A percentile compares a stretch with the other conserved stretches of the same genome.
phyloP scores from a whole-genome alignment of 2,888 invertebrate species.

The Lamellibrachia columna region DNA sequence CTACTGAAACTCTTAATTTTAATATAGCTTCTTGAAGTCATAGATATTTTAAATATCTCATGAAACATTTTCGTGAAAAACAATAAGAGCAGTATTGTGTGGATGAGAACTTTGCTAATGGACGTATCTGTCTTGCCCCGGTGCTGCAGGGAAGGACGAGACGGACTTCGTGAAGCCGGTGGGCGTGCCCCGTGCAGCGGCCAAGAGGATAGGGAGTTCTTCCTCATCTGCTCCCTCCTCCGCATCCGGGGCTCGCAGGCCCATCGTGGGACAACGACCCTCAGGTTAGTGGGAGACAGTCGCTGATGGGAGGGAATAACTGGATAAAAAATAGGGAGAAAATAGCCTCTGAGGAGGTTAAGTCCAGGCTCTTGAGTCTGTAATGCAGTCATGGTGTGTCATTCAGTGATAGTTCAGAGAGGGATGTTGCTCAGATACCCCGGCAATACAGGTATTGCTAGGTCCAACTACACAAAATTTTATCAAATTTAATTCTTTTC shows the following conservation, averaged over 20 bases:
- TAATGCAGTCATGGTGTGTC: no score
- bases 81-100: no score
- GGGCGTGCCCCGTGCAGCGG: constrained; percentile 30
- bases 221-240: constrained; percentile 6
- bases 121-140: neutral
- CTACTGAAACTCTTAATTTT: no score
- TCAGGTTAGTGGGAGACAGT: neutral
- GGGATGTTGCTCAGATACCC: no score
- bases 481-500: no score
- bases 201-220: constrained; percentile 26
- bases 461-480: no score
- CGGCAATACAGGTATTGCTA: no score
- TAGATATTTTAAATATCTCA: no score
- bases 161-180: constrained; percentile 35
- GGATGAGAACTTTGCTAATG: neutral
- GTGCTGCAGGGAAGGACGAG: constrained; percentile 29
- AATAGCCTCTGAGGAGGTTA: neutral
- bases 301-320: neutral
- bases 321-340: neutral
- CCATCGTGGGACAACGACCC: neutral
- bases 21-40: no score
- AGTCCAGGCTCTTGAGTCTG: no score
- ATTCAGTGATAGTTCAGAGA: no score
- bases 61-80: no score
- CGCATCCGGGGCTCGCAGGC: neutral